Evolutionary conservation across 2,113 vertebrate genomes (phyloP), one percentile per base, ranked within the genome.

Genomic region (Xiphophorus hellerii): DNA sequence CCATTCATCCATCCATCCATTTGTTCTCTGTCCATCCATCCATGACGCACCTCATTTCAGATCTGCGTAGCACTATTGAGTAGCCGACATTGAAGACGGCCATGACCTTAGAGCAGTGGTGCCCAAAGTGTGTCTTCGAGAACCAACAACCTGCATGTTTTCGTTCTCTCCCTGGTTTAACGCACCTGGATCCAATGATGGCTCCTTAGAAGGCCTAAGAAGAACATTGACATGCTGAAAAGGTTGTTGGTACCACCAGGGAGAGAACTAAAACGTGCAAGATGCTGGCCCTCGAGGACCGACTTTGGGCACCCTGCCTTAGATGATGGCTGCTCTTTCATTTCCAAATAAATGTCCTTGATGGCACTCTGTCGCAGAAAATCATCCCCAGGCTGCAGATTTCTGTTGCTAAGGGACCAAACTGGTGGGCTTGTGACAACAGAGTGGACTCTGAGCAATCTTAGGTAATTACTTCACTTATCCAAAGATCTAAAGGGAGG

Each of bases 401-500:
- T 71, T 77, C 64, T 74, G 84, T 83, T 85, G 84, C 87, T 82
- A 73, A 80, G 86, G 80, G 84, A 87, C 66, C 69, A 66, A 64
- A 42, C 75, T 66, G 74, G 66, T 73, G 66, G 72, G 80, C 68
- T 81, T 75, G 39, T 82, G 80, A 82, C 72, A 69, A 76, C 66
- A 25, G 27, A 35, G 73, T 54, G 70, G 73, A 89, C 76, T 76
- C 77, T 25, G 62, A 73, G 78, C 87, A 80, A 81, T 87, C 77
- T 85, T 67, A 35, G 54, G 67, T 79, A 89, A 89, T 88, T 90
- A 84, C 80, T 74, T 76, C 76, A 73, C 78, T 82, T 81, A 84
- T 92, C 78, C 78, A 73, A 78, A 72, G 80, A 88, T 90, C 73
- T 83, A 62, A 90, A 70, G 44, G 77, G 81, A 77, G 74, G 54